A percentile compares a stretch with the other conserved stretches of the same genome.
Conservation (phyloP, 1,140 invertebrate genomes). For the Drosophila neocordata region DNA sequence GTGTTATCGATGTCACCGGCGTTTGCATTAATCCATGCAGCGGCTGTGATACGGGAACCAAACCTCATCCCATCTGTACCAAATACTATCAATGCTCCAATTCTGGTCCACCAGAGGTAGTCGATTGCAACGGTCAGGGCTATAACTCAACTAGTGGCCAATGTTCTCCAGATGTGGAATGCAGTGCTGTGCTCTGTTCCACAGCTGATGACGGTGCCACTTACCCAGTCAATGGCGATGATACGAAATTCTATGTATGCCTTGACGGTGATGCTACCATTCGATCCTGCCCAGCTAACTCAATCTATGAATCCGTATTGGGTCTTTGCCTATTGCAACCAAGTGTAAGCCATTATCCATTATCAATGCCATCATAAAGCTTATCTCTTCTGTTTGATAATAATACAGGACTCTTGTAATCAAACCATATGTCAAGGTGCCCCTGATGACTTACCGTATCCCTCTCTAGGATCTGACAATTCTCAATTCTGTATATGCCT, state of each 20-base stretch:
- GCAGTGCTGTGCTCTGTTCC: constrained; percentile 31
- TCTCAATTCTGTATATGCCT: constrained; percentile 52
- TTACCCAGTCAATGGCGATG: constrained; percentile 33
- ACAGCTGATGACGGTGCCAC: constrained; percentile 25
- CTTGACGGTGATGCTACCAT: constrained; percentile 30
- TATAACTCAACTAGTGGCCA: constrained; percentile 25
- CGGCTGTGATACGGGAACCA: constrained; percentile 39
- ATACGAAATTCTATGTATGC: constrained; percentile 48
- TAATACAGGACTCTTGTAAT: constrained; percentile 1
- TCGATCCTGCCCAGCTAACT: constrained; percentile 28
- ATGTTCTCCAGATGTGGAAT: constrained; percentile 33
- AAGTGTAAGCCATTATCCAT: constrained; percentile 49
- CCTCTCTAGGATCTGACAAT: constrained; percentile 34
- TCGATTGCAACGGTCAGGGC: constrained; percentile 49
- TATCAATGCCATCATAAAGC: no score
- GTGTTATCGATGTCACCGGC: constrained; percentile 55
- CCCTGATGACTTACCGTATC: constrained; percentile 23
- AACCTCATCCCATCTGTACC: constrained; percentile 67
- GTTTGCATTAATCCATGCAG: constrained; percentile 66
- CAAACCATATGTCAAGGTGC: constrained; percentile 45
- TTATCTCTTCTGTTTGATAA: no score
- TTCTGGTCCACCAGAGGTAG: constrained; percentile 44
- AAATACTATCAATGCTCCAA: constrained; percentile 68
- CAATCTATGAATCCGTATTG: not conserved
- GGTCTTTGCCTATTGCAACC: constrained; percentile 46